Evolutionary conservation across 1,140 invertebrate genomes (phyloP).

Genomic region (Monochamus saltuarius): DNA sequence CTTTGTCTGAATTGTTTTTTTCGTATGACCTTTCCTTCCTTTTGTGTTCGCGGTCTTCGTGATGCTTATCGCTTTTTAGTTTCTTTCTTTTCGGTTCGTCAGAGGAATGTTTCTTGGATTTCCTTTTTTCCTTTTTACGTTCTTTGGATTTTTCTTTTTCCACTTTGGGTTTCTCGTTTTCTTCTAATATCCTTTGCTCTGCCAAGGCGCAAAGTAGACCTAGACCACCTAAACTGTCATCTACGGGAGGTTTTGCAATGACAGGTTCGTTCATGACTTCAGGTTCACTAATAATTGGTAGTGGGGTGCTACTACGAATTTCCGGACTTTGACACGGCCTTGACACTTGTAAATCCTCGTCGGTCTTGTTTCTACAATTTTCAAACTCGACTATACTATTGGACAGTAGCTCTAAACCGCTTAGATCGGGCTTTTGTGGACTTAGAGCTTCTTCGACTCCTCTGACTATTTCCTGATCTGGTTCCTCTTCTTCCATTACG

Average conservation of each 20-base stretch:
- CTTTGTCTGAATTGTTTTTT: constrained; percentile 21
- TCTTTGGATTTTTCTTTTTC: constrained; percentile 28
- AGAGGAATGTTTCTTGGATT: constrained; percentile 39
- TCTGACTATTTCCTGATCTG: constrained; percentile 10
- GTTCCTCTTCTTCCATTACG: constrained; percentile 8
- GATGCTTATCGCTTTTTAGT: constrained; percentile 36
- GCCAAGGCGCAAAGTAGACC: constrained; percentile 81
- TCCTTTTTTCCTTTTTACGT: constrained; percentile 37
- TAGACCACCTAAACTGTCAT: constrained; percentile 67
- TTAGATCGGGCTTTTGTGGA: constrained; percentile 60
- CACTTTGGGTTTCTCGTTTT: constrained; percentile 55
- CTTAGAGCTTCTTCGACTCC: constrained; percentile 2
- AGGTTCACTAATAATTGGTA: constrained; percentile 18
- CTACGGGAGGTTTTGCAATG: constrained; percentile 42
- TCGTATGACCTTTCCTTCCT: constrained; percentile 25
- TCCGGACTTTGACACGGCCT: too few relatives aligned
- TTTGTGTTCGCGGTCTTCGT: constrained; percentile 29
- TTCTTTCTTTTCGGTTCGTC: constrained; percentile 42
- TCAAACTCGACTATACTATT: constrained; percentile 79
- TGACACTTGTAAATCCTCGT: constrained; percentile 23
- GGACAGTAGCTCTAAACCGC: constrained; percentile 76
- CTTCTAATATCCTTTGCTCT: constrained; percentile 79
- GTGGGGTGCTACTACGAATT: too few relatives aligned
- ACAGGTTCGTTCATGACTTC: constrained; percentile 34
- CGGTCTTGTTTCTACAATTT: constrained; percentile 43